Conservation (phyloP, 1,140 invertebrate species). For the Tribolium castaneum region DNA sequence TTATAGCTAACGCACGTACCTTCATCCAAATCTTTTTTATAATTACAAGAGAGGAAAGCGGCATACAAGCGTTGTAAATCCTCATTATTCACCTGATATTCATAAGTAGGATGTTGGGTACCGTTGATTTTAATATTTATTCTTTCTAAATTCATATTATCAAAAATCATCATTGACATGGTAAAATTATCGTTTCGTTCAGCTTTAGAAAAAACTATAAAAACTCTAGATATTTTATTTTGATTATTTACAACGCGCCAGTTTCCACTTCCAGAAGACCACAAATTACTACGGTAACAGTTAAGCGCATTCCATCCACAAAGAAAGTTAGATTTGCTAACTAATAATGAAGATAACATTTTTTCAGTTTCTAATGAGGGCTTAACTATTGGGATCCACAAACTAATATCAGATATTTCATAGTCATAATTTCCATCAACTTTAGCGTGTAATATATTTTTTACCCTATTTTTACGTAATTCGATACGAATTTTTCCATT, state of each 20-base stretch:
- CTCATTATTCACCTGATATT: conserved; percentile 23
- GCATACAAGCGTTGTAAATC: conserved; percentile 35
- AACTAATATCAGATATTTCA: conserved; percentile 34
- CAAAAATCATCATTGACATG: conserved; percentile 30
- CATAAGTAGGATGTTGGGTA: conserved; percentile 15
- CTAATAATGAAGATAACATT: conserved; percentile 38
- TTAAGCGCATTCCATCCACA: conserved; percentile 15
- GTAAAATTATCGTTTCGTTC: conserved; percentile 39
- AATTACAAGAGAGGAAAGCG: conserved; percentile 35
- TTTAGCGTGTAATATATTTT: conserved; percentile 36
- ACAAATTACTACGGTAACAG: conserved; percentile 23
- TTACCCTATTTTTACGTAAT: conserved; percentile 36
- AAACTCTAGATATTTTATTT: conserved; percentile 37
- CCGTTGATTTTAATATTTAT: conserved; percentile 35
- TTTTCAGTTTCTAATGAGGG: conserved; percentile 36
- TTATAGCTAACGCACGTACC: conserved; percentile 42
- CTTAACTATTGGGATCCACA: conserved; percentile 27
- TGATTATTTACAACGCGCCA: conserved; percentile 39
- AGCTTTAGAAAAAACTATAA: conserved; percentile 24
- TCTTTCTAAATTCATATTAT: conserved; percentile 38
- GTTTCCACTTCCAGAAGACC: conserved; percentile 36
- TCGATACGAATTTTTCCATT: conserved; percentile 36
- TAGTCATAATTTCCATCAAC: conserved; percentile 31
- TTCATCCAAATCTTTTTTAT: conserved; percentile 44
- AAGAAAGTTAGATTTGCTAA: conserved; percentile 37